Evolutionary conservation across 53 echinoderm and acorn worm species (phyloP), one percentile per base, ranked within the genome.

Genomic region (Paracentrotus lividus): DNA sequence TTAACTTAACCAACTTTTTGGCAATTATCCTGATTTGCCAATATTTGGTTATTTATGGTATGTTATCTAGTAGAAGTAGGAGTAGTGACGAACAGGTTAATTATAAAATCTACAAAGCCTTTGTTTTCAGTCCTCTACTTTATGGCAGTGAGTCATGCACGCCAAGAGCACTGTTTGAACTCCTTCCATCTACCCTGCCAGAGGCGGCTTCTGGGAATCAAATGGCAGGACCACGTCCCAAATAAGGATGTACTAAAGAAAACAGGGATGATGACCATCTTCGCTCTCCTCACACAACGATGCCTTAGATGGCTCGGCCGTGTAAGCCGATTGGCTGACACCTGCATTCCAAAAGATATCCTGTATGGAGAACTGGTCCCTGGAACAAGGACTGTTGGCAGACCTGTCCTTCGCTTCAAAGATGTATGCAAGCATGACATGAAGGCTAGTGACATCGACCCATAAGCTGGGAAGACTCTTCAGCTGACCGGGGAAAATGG

Each of bases 331-430:
- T 93, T 95, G 91, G 69, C 53, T 6, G 90, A 96, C 53, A 86
- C 93, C 56, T 69, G 88, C 49, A 93, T 96, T 4, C 94, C 92
- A 47, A 95, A 93, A 42, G 95, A 95, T 89, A n/a, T n/a, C n/a
- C n/a, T n/a, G n/a, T n/a, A n/a, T n/a, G n/a, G n/a, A n/a, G n/a
- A n/a, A n/a, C n/a, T 95, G 10, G 94, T 94, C 14, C 13, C 54
- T 5, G 94, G 93, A 5, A 51, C 38, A 1, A 59, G 96, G 58
- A 5, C 92, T 18, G 36, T 18, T 26, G 91, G 94, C 42, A 91
- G 90, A 31, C 96, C 94, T 7, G 77, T 90, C 24, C 72, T 94
- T 36, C 47, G 94, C 14, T 95, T 65, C 85, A 96, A 91, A 34
- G 94, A n/a, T n/a, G n/a, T n/a, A n/a, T n/a, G n/a, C n/a, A n/a